A percentile compares a stretch with the other conserved stretches of the same genome.
These are phyloP conservation scores for Clarias laeviceps DNA, from an alignment of 2,797 vertebrate species.

Conservation along the genomic window DNA sequence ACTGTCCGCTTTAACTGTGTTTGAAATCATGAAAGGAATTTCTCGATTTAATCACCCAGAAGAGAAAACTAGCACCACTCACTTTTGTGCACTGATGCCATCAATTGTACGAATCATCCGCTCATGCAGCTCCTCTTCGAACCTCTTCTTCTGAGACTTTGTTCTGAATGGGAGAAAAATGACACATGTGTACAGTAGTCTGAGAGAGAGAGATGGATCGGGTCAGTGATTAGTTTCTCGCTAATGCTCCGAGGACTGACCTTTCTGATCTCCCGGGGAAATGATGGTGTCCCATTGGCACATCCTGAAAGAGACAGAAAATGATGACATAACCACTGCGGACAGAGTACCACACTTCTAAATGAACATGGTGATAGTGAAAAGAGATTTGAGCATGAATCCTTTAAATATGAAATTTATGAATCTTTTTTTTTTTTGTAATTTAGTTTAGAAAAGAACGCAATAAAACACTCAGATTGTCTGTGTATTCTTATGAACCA, in stretches of 20 bases:
- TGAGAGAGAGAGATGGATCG: conserved; percentile 14
- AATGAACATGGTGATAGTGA: neutral
- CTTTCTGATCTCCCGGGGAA: conserved; percentile 86
- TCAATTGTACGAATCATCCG: conserved; percentile 97
- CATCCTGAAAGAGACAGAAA: conserved; percentile 76
- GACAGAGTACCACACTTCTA: neutral
- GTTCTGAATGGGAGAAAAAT: conserved; percentile 74
- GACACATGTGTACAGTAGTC: conserved; percentile 6
- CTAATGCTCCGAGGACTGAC: conserved; percentile 54
- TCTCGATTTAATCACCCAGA: neutral
- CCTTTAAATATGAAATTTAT: neutral
- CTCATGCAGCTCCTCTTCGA: conserved; percentile 96
- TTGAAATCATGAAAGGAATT: neutral
- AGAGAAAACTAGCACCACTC: conserved; percentile 54
- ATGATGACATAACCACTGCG: neutral
- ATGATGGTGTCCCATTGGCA: conserved; percentile 92
- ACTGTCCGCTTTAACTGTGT: neutral
- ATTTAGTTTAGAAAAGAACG: neutral
- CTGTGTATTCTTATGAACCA: neutral
- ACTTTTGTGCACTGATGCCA: conserved; percentile 98
- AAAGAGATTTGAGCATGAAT: neutral
- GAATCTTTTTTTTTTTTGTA: neutral
- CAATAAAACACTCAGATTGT: neutral
- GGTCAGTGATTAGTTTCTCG: neutral
- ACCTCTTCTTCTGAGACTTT: conserved; percentile 94